phyloP scores from a whole-genome alignment of 2,113 vertebrate species.

The Mesitornis unicolor region DNA sequence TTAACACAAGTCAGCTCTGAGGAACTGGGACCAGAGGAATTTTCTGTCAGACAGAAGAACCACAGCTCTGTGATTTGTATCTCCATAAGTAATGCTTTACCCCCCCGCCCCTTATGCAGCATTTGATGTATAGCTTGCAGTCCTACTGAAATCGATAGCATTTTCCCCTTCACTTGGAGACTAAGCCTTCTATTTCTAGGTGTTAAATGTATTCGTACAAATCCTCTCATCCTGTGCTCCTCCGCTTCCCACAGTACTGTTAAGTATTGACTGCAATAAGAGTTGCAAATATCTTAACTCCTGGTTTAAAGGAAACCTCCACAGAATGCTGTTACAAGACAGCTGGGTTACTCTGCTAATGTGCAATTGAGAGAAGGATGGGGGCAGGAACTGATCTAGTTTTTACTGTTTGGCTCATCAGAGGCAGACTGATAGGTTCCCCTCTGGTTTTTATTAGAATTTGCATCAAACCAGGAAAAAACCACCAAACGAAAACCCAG shows the following conservation, averaged over 20 bases:
- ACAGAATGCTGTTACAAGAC: background rate
- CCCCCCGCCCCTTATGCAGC: fast-evolving
- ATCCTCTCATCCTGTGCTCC: background rate
- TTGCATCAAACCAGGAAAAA: background rate
- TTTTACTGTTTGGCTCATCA: background rate
- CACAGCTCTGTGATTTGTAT: background rate
- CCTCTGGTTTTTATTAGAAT: background rate
- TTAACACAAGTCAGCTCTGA: background rate
- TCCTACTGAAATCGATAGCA: background rate
- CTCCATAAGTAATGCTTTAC: background rate
- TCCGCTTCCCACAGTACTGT: background rate
- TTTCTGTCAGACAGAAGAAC: background rate
- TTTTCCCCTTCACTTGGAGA: background rate
- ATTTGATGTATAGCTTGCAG: background rate
- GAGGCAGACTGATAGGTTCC: background rate
- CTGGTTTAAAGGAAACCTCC: background rate
- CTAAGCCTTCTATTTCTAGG: background rate
- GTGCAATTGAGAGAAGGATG: background rate
- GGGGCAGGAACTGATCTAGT: background rate
- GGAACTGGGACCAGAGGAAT: background rate
- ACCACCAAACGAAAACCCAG: background rate
- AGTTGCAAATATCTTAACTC: background rate
- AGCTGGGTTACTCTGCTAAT: background rate
- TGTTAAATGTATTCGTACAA: fast-evolving
- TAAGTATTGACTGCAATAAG: background rate